These are phyloP conservation scores for Aplochiton taeniatus DNA, from an alignment of 2,797 vertebrate species.

Conservation along the genomic window DNA sequence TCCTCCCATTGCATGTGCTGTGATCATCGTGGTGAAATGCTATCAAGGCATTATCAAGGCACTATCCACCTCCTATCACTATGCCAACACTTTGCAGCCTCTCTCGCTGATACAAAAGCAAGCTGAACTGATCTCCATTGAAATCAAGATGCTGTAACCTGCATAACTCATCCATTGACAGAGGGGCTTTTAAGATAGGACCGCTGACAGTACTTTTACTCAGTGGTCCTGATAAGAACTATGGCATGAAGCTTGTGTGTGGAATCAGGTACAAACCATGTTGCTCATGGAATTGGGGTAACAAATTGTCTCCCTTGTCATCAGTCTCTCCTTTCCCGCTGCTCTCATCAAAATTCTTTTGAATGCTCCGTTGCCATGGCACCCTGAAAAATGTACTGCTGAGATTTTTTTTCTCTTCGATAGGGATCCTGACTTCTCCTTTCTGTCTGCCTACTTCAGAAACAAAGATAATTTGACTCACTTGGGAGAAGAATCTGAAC, in stretches of 20 bases:
- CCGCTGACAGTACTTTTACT: constrained; percentile 23
- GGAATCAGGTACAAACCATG: constrained; percentile 61
- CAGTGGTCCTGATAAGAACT: constrained; percentile 39
- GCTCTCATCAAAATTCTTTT: constrained; percentile 80
- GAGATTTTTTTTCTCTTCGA: constrained; percentile 50
- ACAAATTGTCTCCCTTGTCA: constrained; percentile 78
- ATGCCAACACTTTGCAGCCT: constrained; percentile 41
- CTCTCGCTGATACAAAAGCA: constrained; percentile 19
- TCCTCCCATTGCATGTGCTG: constrained; percentile 35
- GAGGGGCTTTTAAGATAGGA: constrained; percentile 30
- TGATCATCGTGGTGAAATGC: constrained; percentile 37
- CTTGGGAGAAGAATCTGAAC: constrained; percentile 43
- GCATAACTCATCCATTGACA: constrained; percentile 36
- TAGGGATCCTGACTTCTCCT: constrained; percentile 48
- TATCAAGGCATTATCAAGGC: constrained; percentile 34
- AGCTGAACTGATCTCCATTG: constrained; percentile 37
- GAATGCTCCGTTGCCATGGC: constrained; percentile 81
- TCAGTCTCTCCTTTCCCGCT: constrained; percentile 69
- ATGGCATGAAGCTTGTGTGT: constrained; percentile 34
- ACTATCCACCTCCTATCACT: constrained; percentile 34
- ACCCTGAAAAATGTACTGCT: constrained; percentile 74
- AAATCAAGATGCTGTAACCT: constrained; percentile 26
- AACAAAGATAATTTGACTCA: constrained; percentile 51
- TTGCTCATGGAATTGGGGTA: constrained; percentile 65
- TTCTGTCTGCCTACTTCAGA: constrained; percentile 45